Base-by-base conservation (phyloP, 2,113 vertebrate genomes). In the Psammodynastes pulverulentus region DNA sequence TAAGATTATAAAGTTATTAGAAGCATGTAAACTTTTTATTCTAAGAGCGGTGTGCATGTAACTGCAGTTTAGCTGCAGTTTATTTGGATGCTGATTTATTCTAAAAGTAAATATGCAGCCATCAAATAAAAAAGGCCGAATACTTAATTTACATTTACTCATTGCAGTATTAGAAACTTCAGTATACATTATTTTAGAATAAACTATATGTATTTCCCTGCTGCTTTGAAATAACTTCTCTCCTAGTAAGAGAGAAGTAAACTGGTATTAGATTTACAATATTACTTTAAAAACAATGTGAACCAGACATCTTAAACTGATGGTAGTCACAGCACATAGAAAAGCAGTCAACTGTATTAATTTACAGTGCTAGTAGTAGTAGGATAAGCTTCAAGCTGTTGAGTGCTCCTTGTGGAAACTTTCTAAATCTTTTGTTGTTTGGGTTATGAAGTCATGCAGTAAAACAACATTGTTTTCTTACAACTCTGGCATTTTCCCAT, bases 11-110 rank as follows among this genome's bases (percentile, higher is more conserved):
- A 54, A 56, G 88, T 93, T 91, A 39, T 67, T 52, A 0, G 13
- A 67, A 34, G 1, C 87, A 93, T 95, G 91, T 88, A 90, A 92
- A 95, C 89, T 93, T 95, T 91, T 93, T 24, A 90, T 87, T 13
- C 34, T 9, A n/a, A 19, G 17, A 43, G 34, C 43, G 24, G 26
- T 43, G 87, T 39, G 45, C 15, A 91, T 39, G 7, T 67, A 72
- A 52, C 3, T 92, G 23, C 43, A 88, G 13, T 56, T 48, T 92
- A 86, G 49, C 17, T 92, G 10, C 46, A 48, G 54, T 86, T 46
- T 67, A 52, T 51, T 87, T 51, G 85, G n/a, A 23, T 34, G 13
- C 13, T 29, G 43, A 85, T 89, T 89, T 34, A 49, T 86, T 43
- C 58, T 92, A 58, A 62, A 89, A 85, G 23, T 19, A 62, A 46